phyloP scores from a whole-genome alignment of 2,113 vertebrate species.

The Mustelus asterias region DNA sequence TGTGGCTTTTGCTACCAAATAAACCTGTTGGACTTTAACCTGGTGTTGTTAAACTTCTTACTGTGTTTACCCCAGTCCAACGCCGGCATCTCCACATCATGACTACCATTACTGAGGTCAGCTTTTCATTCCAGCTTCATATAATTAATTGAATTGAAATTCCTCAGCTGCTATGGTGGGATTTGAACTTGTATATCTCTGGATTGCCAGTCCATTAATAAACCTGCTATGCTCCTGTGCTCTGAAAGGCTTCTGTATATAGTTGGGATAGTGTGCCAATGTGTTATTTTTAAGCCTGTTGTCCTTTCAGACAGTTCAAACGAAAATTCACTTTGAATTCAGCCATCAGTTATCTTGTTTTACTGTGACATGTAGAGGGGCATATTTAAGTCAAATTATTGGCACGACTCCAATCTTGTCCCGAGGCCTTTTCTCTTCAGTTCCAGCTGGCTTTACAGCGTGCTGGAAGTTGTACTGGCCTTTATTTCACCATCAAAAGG shows the following conservation, averaged over 20 bases:
- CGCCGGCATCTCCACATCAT: too few species aligned
- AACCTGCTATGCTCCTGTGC: not conserved
- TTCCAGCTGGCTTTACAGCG: not conserved
- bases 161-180: not conserved
- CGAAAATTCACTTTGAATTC: not conserved
- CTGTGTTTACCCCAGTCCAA: too few species aligned
- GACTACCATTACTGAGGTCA: too few species aligned
- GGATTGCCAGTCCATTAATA: not conserved
- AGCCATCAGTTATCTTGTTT: not conserved
- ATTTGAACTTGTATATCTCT: not conserved
- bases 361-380: not conserved
- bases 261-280: not conserved
- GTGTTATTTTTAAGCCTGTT: not conserved
- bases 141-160: not conserved
- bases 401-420: not conserved
- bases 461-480: not conserved
- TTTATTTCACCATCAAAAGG: constrained; percentile 10
- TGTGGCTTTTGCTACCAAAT: too few species aligned
- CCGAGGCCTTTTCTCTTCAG: not conserved
- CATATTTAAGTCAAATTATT: not conserved
- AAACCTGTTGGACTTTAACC: too few species aligned
- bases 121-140: not conserved
- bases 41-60: too few species aligned
- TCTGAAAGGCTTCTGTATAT: not conserved
- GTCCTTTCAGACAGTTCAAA: not conserved